phyloP scores from a whole-genome alignment of 2,797 vertebrate species.

The Oreochromis mossambicus region DNA sequence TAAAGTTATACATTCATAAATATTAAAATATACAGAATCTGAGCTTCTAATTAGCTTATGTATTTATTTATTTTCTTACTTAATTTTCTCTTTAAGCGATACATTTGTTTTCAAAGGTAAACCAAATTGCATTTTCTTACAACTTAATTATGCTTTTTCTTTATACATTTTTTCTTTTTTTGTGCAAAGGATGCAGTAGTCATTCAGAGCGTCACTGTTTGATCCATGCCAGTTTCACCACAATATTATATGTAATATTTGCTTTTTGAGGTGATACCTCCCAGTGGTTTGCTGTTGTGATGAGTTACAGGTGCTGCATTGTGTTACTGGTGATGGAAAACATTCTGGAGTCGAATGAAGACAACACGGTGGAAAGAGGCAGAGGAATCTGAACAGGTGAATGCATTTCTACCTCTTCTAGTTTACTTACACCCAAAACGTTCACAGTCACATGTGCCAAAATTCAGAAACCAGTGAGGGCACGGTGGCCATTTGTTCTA shows the following conservation, averaged over 20 bases:
- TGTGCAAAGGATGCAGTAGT: not conserved
- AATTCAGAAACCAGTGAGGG: constrained; percentile 10
- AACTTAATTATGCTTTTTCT: not conserved
- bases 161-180: not conserved
- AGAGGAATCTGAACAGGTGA: not conserved
- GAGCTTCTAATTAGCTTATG: not conserved
- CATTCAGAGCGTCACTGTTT: not conserved
- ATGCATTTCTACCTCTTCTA: not conserved
- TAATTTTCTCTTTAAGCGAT: not conserved
- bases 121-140: not conserved
- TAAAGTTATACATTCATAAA: not conserved
- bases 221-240: not conserved
- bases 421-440: constrained; percentile 7
- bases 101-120: not conserved
- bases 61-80: not conserved
- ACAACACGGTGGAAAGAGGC: not conserved
- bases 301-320: not conserved
- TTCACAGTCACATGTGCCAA: constrained; percentile 11
- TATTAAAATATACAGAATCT: not conserved
- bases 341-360: not conserved
- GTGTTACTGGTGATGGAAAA: not conserved
- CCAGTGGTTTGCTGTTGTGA: not conserved
- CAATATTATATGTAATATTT: not conserved
- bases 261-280: not conserved
- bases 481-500: constrained; percentile 63